Evolutionary conservation across 2,888 invertebrate genomes (phyloP), one percentile per base, ranked within the genome.

Genomic region (Lycia hirtaria): DNA sequence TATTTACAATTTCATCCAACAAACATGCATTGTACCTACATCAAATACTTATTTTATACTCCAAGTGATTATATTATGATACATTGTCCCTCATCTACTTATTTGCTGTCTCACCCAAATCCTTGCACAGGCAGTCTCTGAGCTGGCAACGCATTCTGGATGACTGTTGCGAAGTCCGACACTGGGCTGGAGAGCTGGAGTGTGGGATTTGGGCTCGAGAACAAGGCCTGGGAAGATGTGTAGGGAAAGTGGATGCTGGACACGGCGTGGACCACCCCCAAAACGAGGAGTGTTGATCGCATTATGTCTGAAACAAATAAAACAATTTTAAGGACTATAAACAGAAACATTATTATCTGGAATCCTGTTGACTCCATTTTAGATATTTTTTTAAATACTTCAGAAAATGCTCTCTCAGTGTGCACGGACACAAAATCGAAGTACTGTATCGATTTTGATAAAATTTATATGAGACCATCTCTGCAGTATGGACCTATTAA

Each of bases 121-220:
- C 85, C 89, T 60, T 65, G 73, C 0, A 87, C 85, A 0, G 86
- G 80, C 14, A 85, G 60, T 59, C 89, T 80, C 28, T 78, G 76
- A 1, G 83, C 64, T 2, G 75, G 72, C 0, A 75, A 62, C 1
- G 60, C 57, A 7, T 68, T 68, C 0, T 70, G 53, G 9, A 74
- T 43, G 2, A 80, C 28, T 30, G 60, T 73, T 0, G 71, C 72
- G 19, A 76, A 78, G 0, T 66, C 54, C 0, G 72, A 70, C 0
- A 68, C 70, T 0, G 78, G 70, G 2, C 69, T 53, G 12, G 71
- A 48, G 1, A 71, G 69, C 1, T 72, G 66, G 2, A 61, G 56
- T 0, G 69, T 62, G 26, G 58, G 60, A 20, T 62, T 15, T n/a
- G 57, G 43, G 6, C 15, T 54, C 10, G 40, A 61, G 10, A 72